Conservation (phyloP, 1,140 invertebrate genomes). For the Atta colombica region DNA sequence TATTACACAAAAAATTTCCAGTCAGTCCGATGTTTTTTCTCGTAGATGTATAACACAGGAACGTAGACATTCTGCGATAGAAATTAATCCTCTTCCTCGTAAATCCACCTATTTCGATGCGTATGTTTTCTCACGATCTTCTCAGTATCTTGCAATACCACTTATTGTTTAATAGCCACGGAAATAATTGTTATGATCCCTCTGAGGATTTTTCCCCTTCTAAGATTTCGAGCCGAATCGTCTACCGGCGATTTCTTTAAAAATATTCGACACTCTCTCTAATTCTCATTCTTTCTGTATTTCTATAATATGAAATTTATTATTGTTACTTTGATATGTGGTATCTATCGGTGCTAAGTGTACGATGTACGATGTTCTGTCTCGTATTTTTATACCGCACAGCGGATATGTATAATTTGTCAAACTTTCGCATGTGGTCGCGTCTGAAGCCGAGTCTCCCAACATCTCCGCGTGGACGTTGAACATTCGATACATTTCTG, state of each 20-base stretch:
- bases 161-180: conserved; percentile 22
- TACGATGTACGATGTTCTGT: conserved; percentile 52
- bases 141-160: conserved; percentile 46
- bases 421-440: conserved; percentile 33
- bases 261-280: conserved; percentile 19
- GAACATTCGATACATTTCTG: background rate
- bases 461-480: background rate
- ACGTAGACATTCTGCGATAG: conserved; percentile 50
- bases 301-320: conserved; percentile 36
- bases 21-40: conserved; percentile 67
- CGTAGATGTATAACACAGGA: conserved; percentile 41
- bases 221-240: conserved; percentile 32
- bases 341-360: conserved; percentile 57
- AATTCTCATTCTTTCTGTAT: conserved; percentile 14
- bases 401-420: background rate
- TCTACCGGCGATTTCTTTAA: conserved; percentile 17
- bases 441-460: conserved; percentile 23
- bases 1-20: conserved; percentile 47
- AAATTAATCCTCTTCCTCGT: conserved; percentile 48
- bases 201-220: conserved; percentile 18
- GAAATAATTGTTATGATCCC: conserved; percentile 25
- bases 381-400: conserved; percentile 51
- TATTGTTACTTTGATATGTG: conserved; percentile 52
- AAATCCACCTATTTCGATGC: conserved; percentile 29
- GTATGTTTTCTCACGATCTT: conserved; percentile 57